phyloP scores from a whole-genome alignment of 2,113 vertebrate species.

The Otolemur garnettii region DNA sequence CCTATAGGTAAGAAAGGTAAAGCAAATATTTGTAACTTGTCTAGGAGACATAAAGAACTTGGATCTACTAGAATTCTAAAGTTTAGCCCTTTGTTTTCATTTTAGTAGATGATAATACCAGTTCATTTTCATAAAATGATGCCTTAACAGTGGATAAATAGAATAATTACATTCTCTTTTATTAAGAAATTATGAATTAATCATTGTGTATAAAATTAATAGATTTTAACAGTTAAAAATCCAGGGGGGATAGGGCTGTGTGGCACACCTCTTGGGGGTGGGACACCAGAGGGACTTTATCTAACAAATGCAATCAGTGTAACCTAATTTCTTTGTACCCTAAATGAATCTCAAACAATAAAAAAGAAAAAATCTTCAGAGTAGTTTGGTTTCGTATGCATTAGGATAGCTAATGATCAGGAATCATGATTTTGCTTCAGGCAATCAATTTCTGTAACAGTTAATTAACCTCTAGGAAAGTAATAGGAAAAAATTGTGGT shows the following conservation, averaged over 20 bases:
- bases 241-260: too few species aligned
- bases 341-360: not conserved
- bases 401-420: constrained; percentile 31
- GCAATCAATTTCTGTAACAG: not conserved
- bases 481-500: not conserved
- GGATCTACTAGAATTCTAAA: not conserved
- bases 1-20: not conserved
- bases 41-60: constrained; percentile 26
- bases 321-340: too few species aligned
- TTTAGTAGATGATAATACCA: not conserved
- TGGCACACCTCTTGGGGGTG: too few species aligned
- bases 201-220: constrained; percentile 40
- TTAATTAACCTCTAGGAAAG: constrained; percentile 54
- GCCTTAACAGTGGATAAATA: not conserved
- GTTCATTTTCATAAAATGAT: constrained; percentile 31
- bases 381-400: constrained; percentile 18
- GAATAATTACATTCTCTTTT: constrained; percentile 30
- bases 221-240: not conserved
- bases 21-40: constrained; percentile 50
- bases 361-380: not conserved
- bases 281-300: too few species aligned
- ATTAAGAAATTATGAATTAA: constrained; percentile 42
- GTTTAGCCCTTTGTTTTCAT: constrained; percentile 34
- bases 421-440: constrained; percentile 38
- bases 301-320: too few species aligned